Evolutionary conservation across 2,113 vertebrate species (phyloP).

Genomic region (Kryptolebias marmoratus): DNA sequence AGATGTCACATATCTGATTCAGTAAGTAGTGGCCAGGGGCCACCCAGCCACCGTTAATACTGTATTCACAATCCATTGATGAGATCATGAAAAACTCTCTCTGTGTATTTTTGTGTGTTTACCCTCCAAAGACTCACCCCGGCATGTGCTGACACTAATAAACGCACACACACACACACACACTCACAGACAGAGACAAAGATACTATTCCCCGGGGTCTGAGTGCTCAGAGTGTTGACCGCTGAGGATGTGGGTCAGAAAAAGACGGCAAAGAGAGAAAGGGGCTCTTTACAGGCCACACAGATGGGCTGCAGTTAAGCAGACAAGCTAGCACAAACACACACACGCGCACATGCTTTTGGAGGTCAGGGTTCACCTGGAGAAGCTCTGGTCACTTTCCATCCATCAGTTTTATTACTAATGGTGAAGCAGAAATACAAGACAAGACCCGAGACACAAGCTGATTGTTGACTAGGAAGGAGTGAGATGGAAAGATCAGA

Average conservation of each 20-base stretch:
- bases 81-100: constrained; percentile 73
- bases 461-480: constrained; percentile 7
- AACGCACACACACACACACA: constrained; percentile 40
- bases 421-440: constrained; percentile 62
- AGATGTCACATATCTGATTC: constrained; percentile 77
- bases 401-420: constrained; percentile 84
- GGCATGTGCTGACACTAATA: constrained; percentile 55
- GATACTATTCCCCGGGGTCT: constrained; percentile 51
- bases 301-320: constrained; percentile 79
- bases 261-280: constrained; percentile 69
- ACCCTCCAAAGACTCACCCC: constrained; percentile 55
- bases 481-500: not conserved
- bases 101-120: constrained; percentile 38
- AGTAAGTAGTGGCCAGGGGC: constrained; percentile 77
- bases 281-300: constrained; percentile 76
- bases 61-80: constrained; percentile 80
- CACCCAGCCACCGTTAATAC: constrained; percentile 72
- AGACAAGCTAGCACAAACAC: constrained; percentile 43
- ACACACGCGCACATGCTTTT: constrained; percentile 29
- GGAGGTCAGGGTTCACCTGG: constrained; percentile 84
- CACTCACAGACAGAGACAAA: constrained; percentile 26
- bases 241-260: constrained; percentile 75
- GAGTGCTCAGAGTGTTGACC: constrained; percentile 78
- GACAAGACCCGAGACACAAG: constrained; percentile 9
- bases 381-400: constrained; percentile 76